phyloP scores from a whole-genome alignment of 2,888 invertebrate genomes.

The Leucophenga maculata region DNA sequence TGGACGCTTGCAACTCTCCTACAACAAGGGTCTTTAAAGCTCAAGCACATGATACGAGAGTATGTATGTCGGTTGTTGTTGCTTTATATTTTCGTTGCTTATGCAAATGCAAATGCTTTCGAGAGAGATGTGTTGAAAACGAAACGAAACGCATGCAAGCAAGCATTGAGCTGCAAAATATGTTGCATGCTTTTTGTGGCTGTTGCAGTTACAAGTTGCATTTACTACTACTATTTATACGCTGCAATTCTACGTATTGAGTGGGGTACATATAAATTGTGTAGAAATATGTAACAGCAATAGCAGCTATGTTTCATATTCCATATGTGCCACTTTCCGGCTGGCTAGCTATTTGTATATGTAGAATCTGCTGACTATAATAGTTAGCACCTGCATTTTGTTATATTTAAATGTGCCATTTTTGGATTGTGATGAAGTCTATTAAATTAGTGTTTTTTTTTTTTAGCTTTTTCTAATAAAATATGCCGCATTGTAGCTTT shows the following conservation, averaged over 20 bases:
- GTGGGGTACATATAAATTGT: not conserved
- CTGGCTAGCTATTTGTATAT: no score
- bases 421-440: no score
- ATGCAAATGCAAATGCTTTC: constrained; percentile 57
- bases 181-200: constrained; percentile 17
- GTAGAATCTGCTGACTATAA: no score
- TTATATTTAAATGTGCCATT: no score
- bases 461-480: no score
- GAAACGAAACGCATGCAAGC: not conserved
- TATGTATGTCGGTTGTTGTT: no score
- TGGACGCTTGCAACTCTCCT: not conserved
- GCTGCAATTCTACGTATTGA: no score
- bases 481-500: no score
- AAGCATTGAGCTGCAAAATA: not conserved
- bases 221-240: constrained; percentile 8
- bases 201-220: constrained; percentile 12
- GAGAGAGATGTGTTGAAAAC: not conserved
- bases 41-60: constrained; percentile 33
- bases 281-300: not conserved
- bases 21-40: constrained; percentile 25
- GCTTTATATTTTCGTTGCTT: constrained; percentile 34
- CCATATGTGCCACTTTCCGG: no score
- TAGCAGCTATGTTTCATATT: no score
- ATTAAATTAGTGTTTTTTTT: no score
- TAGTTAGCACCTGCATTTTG: no score